Conservation (phyloP, 1,140 invertebrate species). For the Phymastichus coffea region DNA sequence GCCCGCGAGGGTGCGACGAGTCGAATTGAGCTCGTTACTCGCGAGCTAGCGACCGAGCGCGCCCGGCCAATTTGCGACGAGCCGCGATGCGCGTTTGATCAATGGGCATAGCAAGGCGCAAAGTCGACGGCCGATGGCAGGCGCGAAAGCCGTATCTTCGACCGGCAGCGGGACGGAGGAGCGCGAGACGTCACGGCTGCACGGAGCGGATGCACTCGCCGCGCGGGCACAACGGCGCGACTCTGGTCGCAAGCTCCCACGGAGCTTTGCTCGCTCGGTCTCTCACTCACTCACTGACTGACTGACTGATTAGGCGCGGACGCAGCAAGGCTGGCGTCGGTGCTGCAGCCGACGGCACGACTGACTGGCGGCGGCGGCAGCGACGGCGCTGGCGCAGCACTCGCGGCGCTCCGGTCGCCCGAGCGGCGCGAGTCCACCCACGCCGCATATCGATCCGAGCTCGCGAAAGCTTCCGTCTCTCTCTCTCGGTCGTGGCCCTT, state of each 20-base stretch:
- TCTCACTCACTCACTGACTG: neutral
- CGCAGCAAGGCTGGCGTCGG: neutral
- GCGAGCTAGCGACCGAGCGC: neutral
- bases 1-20: conserved; percentile 33
- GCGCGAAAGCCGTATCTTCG: too few species aligned
- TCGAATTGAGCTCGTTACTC: conserved; percentile 39
- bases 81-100: neutral
- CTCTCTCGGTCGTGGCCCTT: too few species aligned
- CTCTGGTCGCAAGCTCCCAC: neutral
- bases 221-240: neutral
- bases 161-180: too few species aligned
- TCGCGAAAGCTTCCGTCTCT: neutral
- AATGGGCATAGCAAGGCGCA: neutral
- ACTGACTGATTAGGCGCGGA: too few species aligned
- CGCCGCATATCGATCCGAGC: conserved; percentile 32
- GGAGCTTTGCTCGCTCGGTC: neutral
- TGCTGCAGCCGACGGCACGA: neutral
- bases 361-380: neutral
- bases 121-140: neutral
- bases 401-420: neutral
- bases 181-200: too few species aligned
- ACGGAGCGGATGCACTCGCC: too few species aligned
- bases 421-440: conserved; percentile 51
- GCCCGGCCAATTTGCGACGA: neutral
- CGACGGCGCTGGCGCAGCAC: neutral